Percentiles rank a stretch among this genome's conserved stretches.
Evolutionary conservation across 2,113 vertebrate species (phyloP).

Genomic region (Vidua chalybeata): DNA sequence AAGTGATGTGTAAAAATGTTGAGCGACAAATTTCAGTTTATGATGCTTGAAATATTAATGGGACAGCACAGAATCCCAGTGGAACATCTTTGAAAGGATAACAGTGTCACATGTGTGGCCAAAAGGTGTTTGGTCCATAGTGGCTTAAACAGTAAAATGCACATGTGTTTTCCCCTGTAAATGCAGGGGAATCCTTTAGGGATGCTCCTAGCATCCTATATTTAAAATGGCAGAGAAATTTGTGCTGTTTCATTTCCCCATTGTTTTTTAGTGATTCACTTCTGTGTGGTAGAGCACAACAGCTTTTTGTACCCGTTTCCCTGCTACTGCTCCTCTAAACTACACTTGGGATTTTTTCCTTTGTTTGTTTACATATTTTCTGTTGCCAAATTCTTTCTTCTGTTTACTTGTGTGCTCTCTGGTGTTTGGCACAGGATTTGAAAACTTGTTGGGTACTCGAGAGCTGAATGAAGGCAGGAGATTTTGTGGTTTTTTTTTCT

Average conservation of each 20-base stretch:
- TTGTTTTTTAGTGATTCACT: not conserved
- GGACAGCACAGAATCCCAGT: not conserved
- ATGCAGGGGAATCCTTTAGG: not conserved
- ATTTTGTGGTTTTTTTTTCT: not conserved
- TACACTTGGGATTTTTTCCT: not conserved
- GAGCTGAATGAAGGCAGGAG: not conserved
- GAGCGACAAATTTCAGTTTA: not conserved
- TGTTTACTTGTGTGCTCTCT: not conserved
- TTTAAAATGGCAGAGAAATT: not conserved
- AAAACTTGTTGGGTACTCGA: not conserved
- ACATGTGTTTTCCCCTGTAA: fast-evolving
- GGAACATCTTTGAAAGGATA: not conserved
- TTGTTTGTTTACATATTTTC: not conserved
- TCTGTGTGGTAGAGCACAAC: not conserved
- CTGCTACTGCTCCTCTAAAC: not conserved
- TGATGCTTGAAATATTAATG: not conserved
- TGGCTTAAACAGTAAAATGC: not conserved
- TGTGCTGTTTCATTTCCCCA: not conserved
- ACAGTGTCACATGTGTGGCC: fast-evolving
- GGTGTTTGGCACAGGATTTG: not conserved
- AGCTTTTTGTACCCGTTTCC: fast-evolving
- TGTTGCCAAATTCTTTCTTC: not conserved
- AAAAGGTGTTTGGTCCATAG: not conserved
- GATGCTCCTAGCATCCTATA: fast-evolving
- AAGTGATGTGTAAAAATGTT: not conserved